Conservation (phyloP, 2,888 invertebrate genomes). For the Branchellion lobata region DNA sequence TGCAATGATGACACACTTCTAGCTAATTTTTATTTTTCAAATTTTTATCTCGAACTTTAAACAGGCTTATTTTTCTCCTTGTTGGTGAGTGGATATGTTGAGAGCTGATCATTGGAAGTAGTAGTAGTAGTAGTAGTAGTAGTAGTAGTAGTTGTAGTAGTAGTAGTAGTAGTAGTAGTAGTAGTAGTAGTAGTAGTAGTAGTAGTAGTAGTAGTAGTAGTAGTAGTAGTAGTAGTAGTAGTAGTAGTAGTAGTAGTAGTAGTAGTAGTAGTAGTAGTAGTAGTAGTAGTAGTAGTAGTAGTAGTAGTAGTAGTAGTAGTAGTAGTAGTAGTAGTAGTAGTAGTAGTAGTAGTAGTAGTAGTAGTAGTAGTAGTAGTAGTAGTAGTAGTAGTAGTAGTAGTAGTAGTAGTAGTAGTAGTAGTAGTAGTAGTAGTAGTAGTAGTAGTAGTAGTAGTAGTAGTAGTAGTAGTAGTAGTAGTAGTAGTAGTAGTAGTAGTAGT, state of each 20-base stretch:
- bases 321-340: slow-evolving; percentile 43
- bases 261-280: slow-evolving; percentile 38
- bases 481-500: slow-evolving; percentile 17
- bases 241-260: slow-evolving; percentile 38
- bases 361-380: slow-evolving; percentile 43
- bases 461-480: slow-evolving; percentile 38
- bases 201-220: slow-evolving; percentile 43
- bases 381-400: slow-evolving; percentile 33
- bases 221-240: slow-evolving; percentile 32
- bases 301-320: slow-evolving; percentile 43
- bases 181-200: slow-evolving; percentile 41
- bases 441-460: slow-evolving; percentile 40
- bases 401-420: slow-evolving; percentile 37
- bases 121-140: slow-evolving; percentile 37
- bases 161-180: slow-evolving; percentile 37
- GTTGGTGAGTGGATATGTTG: no score
- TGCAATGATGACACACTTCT: no score
- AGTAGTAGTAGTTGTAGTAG: slow-evolving; percentile 32
- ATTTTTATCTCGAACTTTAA: no score
- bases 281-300: slow-evolving; percentile 38
- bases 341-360: slow-evolving; percentile 43
- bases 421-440: slow-evolving; percentile 40
- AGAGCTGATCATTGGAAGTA: background rate
- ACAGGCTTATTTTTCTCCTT: no score
- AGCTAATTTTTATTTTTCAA: no score